Percentiles rank a stretch among this genome's conserved stretches.
Conservation (phyloP, 2,797 vertebrate genomes). For the Ctenochaetus hawaiiensis region DNA sequence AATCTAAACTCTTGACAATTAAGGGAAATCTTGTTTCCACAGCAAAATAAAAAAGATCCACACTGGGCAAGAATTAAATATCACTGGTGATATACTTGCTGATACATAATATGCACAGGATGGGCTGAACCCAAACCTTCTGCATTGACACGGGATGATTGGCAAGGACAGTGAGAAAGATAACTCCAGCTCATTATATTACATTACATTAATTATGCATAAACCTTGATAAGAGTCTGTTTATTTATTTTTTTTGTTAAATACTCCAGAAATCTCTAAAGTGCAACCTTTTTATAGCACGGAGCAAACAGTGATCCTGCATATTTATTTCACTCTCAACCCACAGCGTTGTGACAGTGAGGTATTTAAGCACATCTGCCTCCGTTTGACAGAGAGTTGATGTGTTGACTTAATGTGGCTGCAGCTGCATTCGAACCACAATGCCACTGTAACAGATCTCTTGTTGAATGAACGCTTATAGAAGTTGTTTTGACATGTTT, state of each 20-base stretch:
- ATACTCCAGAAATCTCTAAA: slow-evolving; percentile 54
- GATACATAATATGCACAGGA: slow-evolving; percentile 5
- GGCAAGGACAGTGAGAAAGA: slow-evolving; percentile 69
- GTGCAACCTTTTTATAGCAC: slow-evolving; percentile 46
- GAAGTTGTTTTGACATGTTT: background rate
- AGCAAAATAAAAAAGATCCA: background rate
- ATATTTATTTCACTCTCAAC: slow-evolving; percentile 38
- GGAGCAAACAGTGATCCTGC: slow-evolving; percentile 43
- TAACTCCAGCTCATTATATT: slow-evolving; percentile 64
- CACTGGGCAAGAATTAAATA: no score
- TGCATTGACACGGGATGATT: slow-evolving; percentile 61
- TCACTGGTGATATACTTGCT: background rate
- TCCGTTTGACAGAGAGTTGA: background rate
- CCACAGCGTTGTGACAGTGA: background rate
- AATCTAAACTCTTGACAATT: no score
- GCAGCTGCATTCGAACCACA: slow-evolving; percentile 13
- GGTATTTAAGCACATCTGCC: slow-evolving; percentile 13
- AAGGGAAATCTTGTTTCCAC: background rate
- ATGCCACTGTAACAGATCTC: background rate
- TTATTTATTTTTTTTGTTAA: slow-evolving; percentile 63
- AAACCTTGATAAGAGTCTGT: slow-evolving; percentile 65
- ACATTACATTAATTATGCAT: slow-evolving; percentile 82
- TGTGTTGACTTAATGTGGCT: slow-evolving; percentile 21
- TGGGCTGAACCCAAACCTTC: slow-evolving; percentile 16
- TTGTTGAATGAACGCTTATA: background rate